Evolutionary conservation across 2,888 invertebrate genomes (phyloP).

Genomic region (Rhamnusium bicolor): DNA sequence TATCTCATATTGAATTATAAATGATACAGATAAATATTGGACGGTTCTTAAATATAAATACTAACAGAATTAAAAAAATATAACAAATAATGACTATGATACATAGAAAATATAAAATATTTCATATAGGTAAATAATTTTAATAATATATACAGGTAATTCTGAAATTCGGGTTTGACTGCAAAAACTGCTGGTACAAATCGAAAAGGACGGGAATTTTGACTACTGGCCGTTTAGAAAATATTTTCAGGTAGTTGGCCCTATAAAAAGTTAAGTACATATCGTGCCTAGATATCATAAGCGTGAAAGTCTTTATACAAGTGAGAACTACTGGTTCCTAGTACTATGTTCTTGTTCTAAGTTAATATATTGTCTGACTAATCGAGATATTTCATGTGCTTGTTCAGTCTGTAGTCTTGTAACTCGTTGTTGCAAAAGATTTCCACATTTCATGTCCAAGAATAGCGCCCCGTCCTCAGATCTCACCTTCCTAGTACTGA

Average conservation of each 20-base stretch:
- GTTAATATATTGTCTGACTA: constrained; percentile 97
- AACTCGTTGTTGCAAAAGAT: constrained; percentile 95
- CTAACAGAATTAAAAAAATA: constrained; percentile 27
- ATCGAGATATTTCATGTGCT: constrained; percentile 96
- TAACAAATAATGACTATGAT: constrained; percentile 35
- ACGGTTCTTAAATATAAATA: not conserved
- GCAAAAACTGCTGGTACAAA: not conserved
- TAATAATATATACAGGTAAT: constrained; percentile 11
- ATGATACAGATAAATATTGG: not conserved
- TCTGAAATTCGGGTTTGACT: not conserved
- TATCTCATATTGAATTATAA: not conserved
- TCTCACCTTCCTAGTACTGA: constrained; percentile 93
- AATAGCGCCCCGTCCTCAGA: constrained; percentile 93
- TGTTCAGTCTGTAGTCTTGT: constrained; percentile 97
- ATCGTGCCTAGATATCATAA: not conserved
- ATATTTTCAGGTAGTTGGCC: constrained; percentile 15
- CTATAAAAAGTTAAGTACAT: not conserved
- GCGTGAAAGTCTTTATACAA: not conserved
- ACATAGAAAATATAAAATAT: constrained; percentile 34
- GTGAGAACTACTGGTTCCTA: constrained; percentile 51
- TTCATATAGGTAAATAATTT: constrained; percentile 27
- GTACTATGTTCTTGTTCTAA: constrained; percentile 79
- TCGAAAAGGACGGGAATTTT: not conserved
- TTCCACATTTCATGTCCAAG: constrained; percentile 97
- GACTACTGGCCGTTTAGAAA: constrained; percentile 5